phyloP scores from a whole-genome alignment of 2,888 invertebrate species.

The Macaria notata region DNA sequence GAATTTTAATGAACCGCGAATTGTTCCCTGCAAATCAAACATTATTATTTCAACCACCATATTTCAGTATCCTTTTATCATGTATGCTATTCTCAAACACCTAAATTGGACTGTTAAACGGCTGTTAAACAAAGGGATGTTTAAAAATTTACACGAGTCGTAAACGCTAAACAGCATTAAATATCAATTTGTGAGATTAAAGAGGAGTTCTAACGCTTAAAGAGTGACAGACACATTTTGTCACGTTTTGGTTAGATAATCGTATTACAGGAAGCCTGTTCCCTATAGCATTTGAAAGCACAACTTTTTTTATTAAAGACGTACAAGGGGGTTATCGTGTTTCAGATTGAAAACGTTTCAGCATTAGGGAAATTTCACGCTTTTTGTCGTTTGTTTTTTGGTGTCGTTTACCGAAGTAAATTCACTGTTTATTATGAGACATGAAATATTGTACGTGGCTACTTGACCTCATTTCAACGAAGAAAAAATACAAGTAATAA shows the following conservation, averaged over 20 bases:
- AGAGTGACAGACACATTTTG: slow-evolving; percentile 52
- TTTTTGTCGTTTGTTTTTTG: not conserved
- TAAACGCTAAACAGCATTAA: slow-evolving; percentile 41
- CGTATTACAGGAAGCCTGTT: slow-evolving; percentile 55
- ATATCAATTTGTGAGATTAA: slow-evolving; percentile 54
- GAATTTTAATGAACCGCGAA: too few species aligned
- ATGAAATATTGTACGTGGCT: too few species aligned
- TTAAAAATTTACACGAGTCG: slow-evolving; percentile 29
- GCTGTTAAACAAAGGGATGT: slow-evolving; percentile 21
- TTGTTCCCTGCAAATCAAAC: too few species aligned
- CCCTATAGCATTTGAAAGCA: slow-evolving; percentile 39
- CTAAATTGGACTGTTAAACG: slow-evolving; percentile 4
- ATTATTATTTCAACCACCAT: not conserved
- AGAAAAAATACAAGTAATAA: too few species aligned
- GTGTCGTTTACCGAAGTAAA: too few species aligned
- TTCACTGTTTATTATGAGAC: too few species aligned
- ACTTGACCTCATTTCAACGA: too few species aligned
- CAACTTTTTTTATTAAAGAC: slow-evolving; percentile 33
- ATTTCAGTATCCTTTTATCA: not conserved
- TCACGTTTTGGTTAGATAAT: slow-evolving; percentile 44
- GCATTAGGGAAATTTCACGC: slow-evolving; percentile 4
- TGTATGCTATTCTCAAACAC: slow-evolving; percentile 24
- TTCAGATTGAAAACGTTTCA: slow-evolving; percentile 20
- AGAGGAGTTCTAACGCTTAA: slow-evolving; percentile 41
- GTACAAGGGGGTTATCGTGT: slow-evolving; percentile 22